These are phyloP conservation scores for Dromococcyx pavoninus DNA, from an alignment of 2,797 vertebrate genomes.

Conservation along the genomic window DNA sequence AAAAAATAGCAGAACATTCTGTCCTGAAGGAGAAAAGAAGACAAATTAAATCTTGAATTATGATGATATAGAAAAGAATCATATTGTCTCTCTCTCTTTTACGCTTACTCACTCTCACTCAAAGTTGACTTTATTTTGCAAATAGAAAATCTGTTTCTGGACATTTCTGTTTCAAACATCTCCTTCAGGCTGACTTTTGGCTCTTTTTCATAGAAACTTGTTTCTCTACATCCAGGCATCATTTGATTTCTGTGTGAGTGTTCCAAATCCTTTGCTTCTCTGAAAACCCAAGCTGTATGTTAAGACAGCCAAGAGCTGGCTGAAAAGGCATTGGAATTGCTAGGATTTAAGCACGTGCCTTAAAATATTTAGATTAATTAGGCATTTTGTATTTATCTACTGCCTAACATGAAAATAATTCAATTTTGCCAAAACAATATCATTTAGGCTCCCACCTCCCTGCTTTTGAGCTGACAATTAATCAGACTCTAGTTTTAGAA, in stretches of 20 bases:
- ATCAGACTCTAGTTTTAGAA: neutral
- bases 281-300: neutral
- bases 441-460: neutral
- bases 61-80: neutral
- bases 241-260: neutral
- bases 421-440: neutral
- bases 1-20: neutral
- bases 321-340: neutral
- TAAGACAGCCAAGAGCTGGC: neutral
- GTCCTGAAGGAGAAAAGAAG: neutral
- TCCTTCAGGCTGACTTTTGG: slow-evolving; percentile 21
- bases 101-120: neutral
- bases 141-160: neutral
- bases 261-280: neutral
- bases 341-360: neutral
- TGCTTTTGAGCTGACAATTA: neutral
- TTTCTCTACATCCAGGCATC: neutral
- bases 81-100: neutral
- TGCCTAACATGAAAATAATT: neutral
- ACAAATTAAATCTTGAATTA: neutral
- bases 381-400: neutral
- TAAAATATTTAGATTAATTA: neutral
- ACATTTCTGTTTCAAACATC: neutral
- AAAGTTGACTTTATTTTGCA: slow-evolving; percentile 2
- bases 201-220: neutral